Base-by-base conservation (phyloP, 2,888 invertebrate genomes). In the Leptinotarsa tumamoca region DNA sequence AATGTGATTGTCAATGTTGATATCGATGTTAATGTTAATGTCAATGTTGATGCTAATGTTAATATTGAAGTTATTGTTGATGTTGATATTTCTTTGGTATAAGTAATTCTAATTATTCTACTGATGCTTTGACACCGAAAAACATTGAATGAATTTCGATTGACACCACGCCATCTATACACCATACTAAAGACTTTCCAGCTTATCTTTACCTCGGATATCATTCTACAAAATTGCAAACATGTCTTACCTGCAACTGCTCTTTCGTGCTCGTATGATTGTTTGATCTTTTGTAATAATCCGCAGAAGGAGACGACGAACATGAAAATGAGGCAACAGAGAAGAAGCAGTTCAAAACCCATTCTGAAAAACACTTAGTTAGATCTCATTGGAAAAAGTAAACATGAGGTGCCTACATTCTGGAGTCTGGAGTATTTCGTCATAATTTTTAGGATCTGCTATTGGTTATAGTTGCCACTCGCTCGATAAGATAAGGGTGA, bases 281-380 rank as follows among this genome's bases (percentile, higher is more conserved):
- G 82, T 72, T 82, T 83, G 67, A 87, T 84, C 80, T 86, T 87
- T 73, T 86, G 85, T 33, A 87, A 72, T 10, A 87, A 76, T 54
- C 86, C 86, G 79, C 86, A 86, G 75, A 86, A 85, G 13, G 86
- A 87, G 15, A 83, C 80, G 50, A 87, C 81, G 73, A 87, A 86
- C 23, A 87, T 78, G 33, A 86, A 80, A 66, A 86, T 84, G 33
- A 87, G 77, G 27, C 81, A 84, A 61, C 83, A 79, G 52, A 87
- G 77, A 33, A 87, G 79, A 21, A 86, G 76, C 52, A 86, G 72
- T 82, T 86, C 86, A 75, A 85, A 74, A 15, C 80, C 83, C 86
- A 86, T 86, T 70, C 83, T 86, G 71, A 78, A 80, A 78, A 74
- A 69, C 56, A 58, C 63, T 69, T 58, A 67, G 66, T 58, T 70